A percentile compares a stretch with the other conserved stretches of the same genome.
These are phyloP conservation scores for Calephelis nemesis DNA, from an alignment of 1,140 invertebrate genomes.

Conservation along the genomic window DNA sequence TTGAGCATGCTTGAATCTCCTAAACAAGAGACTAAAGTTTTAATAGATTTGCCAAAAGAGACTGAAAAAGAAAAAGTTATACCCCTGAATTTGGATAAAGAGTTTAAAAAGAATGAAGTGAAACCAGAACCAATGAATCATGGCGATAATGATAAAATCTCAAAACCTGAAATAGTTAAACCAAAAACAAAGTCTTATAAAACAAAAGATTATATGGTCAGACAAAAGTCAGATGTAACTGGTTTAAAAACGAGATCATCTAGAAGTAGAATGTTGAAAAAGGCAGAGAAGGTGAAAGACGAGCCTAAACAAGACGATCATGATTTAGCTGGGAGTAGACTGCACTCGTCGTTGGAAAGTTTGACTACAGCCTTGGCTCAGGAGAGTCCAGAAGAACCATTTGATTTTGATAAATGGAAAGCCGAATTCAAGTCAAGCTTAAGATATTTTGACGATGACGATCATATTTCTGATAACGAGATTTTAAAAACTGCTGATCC, in stretches of 20 bases:
- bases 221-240: constrained; percentile 81
- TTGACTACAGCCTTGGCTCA: constrained; percentile 65
- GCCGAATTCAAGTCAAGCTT: constrained; percentile 64
- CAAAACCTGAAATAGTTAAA: constrained; percentile 36
- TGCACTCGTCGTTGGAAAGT: constrained; percentile 75
- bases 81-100: too few relatives aligned
- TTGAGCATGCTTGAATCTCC: constrained; percentile 80
- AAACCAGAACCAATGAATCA: constrained; percentile 63
- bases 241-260: constrained; percentile 79
- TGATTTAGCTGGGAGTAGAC: constrained; percentile 58
- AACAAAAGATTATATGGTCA: constrained; percentile 70
- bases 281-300: constrained; percentile 50
- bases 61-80: constrained; percentile 31
- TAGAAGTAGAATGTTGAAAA: constrained; percentile 53
- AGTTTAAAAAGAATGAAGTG: constrained; percentile 36
- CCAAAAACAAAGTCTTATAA: constrained; percentile 45
- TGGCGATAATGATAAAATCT: constrained; percentile 31
- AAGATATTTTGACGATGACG: constrained; percentile 69
- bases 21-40: constrained; percentile 63
- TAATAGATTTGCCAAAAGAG: constrained; percentile 31
- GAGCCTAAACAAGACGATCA: constrained; percentile 44
- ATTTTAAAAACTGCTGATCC: constrained; percentile 65
- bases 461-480: constrained; percentile 62
- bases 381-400: constrained; percentile 60
- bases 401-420: constrained; percentile 75